phyloP scores from a whole-genome alignment of 2,797 vertebrate genomes.

The Chanos chanos region DNA sequence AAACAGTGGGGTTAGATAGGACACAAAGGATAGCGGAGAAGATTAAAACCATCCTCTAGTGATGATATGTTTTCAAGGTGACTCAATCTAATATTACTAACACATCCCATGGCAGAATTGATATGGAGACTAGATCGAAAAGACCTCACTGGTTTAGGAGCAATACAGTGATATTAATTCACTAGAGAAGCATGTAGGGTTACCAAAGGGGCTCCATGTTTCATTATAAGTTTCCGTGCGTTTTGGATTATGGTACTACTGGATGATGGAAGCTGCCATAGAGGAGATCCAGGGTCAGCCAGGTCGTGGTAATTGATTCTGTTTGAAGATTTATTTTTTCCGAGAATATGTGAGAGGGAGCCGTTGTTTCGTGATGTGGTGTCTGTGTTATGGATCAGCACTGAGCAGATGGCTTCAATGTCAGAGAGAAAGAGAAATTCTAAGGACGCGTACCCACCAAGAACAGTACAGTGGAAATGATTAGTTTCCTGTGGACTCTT shows the following conservation, averaged over 20 bases:
- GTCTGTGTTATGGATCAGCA: constrained; percentile 17
- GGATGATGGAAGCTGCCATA: neutral
- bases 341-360: constrained; percentile 14
- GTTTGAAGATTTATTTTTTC: constrained; percentile 38
- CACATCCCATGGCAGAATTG: neutral
- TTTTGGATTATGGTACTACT: constrained; percentile 26
- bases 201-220: constrained; percentile 24
- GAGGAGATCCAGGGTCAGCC: constrained; percentile 3
- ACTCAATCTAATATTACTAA: constrained; percentile 26
- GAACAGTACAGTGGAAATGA: too few species aligned
- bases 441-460: too few species aligned
- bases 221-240: constrained; percentile 19
- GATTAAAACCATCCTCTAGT: constrained; percentile 36
- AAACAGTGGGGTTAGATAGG: too few species aligned
- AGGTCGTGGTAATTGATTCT: constrained; percentile 39
- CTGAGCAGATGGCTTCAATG: constrained; percentile 28
- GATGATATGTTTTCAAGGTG: constrained; percentile 21
- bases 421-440: constrained; percentile 14
- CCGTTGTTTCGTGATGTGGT: neutral
- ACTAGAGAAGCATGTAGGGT: constrained; percentile 19
- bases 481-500: constrained; percentile 33
- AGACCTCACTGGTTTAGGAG: constrained; percentile 8
- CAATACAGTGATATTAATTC: constrained; percentile 40
- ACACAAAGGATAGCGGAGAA: constrained; percentile 24
- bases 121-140: neutral